Evolutionary conservation across 2,888 invertebrate species (phyloP), one percentile per base, ranked within the genome.

Genomic region (Nipponacmea schrenckii): DNA sequence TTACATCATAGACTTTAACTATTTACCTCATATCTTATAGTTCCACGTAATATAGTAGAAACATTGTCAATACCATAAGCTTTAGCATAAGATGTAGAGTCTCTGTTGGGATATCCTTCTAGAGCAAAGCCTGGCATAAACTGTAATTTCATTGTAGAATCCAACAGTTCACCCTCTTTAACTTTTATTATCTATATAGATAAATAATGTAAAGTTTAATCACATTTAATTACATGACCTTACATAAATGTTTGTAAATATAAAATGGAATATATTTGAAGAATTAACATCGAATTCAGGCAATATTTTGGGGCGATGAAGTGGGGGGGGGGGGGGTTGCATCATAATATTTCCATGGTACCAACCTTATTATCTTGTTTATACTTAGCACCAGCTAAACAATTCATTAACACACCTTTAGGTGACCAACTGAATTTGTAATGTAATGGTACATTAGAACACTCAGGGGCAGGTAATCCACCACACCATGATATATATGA

Each of bases 401-500:
- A 95, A 83, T 97, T 98, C 15, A 96, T 91, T 1, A 99, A 90
- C 0, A 96, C 97, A 10, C 96, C 97, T 56, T 95, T 92, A 0
- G 99, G 99, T 69, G 95, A 97, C 99, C 99, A 99, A 17, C 96
- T 89, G 79, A 89, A 90, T 73, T 89, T 90, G 78, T 89, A 90
- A 63, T 90, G 82, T 2, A 91, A 86, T 20, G 91, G 90, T 88
- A 98, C 97, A 86, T 95, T 94, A 4, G 98, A 97, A 87, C 93
- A 94, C 89, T 99, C 98, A 0, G 99, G 98, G 0, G 98, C 98
- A 0, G 99, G 99, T 39, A 99, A 90, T 72, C 99, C 94, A 77
- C 99, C 99, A 85, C 99, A 99, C 90, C 95, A 99, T 0, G 97
- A 98, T 0, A 96, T 93, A 86, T 98, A 99, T 0, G 97, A 97